phyloP scores from a whole-genome alignment of 1,140 invertebrate species.

The Drosophila baimaii region DNA sequence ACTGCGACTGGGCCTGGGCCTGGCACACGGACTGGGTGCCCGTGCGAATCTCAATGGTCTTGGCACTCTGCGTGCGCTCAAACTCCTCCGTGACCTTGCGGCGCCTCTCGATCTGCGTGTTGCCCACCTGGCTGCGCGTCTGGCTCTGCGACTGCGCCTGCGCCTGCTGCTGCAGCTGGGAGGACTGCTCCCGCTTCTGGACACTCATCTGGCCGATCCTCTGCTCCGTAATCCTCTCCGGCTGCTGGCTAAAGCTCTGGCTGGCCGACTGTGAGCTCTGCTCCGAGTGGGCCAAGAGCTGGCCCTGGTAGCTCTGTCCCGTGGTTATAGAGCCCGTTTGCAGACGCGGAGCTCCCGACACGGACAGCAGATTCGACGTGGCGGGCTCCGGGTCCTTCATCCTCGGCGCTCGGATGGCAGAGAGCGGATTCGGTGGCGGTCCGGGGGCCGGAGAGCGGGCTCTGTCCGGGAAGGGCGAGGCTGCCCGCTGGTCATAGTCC shows the following conservation, averaged over 20 bases:
- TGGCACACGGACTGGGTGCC: constrained; percentile 44
- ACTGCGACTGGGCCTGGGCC: constrained; percentile 23
- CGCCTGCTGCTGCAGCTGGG: constrained; percentile 66
- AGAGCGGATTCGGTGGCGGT: constrained; percentile 86
- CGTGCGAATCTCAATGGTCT: constrained; percentile 86
- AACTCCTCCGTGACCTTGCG: constrained; percentile 87
- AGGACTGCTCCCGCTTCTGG: constrained; percentile 69
- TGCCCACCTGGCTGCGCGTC: constrained; percentile 85
- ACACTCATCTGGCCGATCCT: constrained; percentile 66
- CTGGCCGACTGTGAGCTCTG: constrained; percentile 61
- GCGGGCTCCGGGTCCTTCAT: constrained; percentile 84
- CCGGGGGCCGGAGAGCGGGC: constrained; percentile 87
- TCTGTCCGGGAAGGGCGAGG: constrained; percentile 86
- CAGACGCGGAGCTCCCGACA: constrained; percentile 47
- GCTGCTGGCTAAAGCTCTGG: constrained; percentile 68
- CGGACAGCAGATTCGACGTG: constrained; percentile 37
- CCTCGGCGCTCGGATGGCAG: constrained; percentile 86
- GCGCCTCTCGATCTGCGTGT: constrained; percentile 86
- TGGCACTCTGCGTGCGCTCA: constrained; percentile 87
- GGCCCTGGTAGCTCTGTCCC: constrained; percentile 77
- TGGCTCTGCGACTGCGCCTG: constrained; percentile 67
- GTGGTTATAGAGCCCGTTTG: constrained; percentile 79
- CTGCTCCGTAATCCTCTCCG: constrained; percentile 59
- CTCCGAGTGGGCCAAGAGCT: constrained; percentile 75
- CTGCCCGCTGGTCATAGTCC: constrained; percentile 85